A percentile compares a stretch with the other conserved stretches of the same genome.
Conservation (phyloP, 2,888 invertebrate species). For the Drosophila conformis region DNA sequence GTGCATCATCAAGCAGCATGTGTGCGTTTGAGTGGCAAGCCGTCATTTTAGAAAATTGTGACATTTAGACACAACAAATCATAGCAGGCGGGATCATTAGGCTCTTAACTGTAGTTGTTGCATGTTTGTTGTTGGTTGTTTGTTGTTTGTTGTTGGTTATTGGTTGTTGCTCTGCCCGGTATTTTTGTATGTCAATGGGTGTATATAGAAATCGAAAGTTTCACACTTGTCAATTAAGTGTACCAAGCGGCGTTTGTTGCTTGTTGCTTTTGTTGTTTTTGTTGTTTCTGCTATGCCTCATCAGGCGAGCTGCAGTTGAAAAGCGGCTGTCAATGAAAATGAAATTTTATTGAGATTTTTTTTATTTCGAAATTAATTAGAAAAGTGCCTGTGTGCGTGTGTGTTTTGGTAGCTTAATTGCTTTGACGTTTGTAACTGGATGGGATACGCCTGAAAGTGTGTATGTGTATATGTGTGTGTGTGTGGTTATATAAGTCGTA, state of each 20-base stretch:
- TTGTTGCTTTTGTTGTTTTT: conserved; percentile 44
- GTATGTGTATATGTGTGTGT: conserved; percentile 20
- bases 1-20: not conserved
- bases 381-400: conserved; percentile 64
- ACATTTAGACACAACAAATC: conserved; percentile 80
- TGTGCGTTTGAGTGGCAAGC: conserved; percentile 29
- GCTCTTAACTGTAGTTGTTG: conserved; percentile 36
- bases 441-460: conserved; percentile 28
- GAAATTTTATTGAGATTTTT: conserved; percentile 80
- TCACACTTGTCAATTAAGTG: conserved; percentile 80
- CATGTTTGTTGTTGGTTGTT: conserved; percentile 1
- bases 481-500: conserved; percentile 76
- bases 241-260: conserved; percentile 52
- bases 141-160: conserved; percentile 3
- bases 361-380: conserved; percentile 75
- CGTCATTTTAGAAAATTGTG: conserved; percentile 70
- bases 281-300: conserved; percentile 46
- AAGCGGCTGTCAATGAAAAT: conserved; percentile 81
- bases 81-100: conserved; percentile 71
- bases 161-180: conserved; percentile 17
- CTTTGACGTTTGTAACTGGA: conserved; percentile 63
- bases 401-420: conserved; percentile 77
- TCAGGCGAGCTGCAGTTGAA: conserved; percentile 71
- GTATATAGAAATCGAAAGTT: conserved; percentile 78
- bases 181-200: conserved; percentile 76